phyloP scores from a whole-genome alignment of 2,888 invertebrate genomes.

The Norana najaformis region DNA sequence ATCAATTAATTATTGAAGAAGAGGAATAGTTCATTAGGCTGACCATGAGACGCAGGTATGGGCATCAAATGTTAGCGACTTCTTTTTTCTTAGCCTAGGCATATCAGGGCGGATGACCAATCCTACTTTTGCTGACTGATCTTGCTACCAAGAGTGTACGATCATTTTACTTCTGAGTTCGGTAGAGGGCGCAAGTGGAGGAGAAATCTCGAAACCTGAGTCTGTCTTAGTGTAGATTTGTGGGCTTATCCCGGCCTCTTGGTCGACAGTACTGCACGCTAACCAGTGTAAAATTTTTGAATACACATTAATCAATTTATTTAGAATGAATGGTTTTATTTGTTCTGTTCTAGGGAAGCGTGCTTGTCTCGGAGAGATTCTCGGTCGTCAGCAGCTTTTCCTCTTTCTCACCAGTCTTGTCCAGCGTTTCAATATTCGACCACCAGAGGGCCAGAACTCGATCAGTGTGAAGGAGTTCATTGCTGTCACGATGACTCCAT shows the following conservation, averaged over 20 bases:
- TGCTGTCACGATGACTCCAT: not conserved
- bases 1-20: not conserved
- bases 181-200: not conserved
- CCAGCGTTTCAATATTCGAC: conserved; percentile 23
- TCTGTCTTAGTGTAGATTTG: no score
- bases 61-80: no score
- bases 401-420: conserved; percentile 18
- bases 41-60: no score
- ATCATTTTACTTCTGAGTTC: not conserved
- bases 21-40: not conserved
- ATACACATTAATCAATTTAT: no score
- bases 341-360: conserved; percentile 17
- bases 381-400: not conserved
- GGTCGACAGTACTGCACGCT: no score
- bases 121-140: not conserved
- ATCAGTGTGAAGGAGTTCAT: conserved; percentile 1
- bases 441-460: conserved; percentile 10
- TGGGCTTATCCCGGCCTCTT: no score
- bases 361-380: conserved; percentile 26
- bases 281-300: no score
- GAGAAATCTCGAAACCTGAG: not conserved
- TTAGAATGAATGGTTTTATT: not conserved
- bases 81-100: not conserved
- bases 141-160: no score
- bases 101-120: not conserved